Evolutionary conservation across 1,140 invertebrate species (phyloP).

Genomic region (Pseudomyrmex pallidus): DNA sequence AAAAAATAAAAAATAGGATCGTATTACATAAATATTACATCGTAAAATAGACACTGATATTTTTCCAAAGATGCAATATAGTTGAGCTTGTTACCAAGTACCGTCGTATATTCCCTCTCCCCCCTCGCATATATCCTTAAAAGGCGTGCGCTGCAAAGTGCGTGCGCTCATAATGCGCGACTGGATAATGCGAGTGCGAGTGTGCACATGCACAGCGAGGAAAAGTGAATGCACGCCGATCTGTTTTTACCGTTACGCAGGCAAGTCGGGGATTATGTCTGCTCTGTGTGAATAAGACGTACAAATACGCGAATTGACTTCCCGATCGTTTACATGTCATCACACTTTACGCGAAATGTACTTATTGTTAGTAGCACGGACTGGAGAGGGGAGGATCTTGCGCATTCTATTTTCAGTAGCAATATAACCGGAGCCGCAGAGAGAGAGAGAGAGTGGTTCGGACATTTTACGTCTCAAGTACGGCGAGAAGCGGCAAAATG

Average conservation of each 20-base stretch:
- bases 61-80: no score
- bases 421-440: background rate
- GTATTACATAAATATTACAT: background rate
- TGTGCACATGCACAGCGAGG: conserved; percentile 28
- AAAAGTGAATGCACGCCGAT: conserved; percentile 75
- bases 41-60: no score
- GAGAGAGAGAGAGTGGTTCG: background rate
- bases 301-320: conserved; percentile 68
- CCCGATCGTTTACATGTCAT: conserved; percentile 63
- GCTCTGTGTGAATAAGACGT: conserved; percentile 67
- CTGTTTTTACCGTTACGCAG: conserved; percentile 74
- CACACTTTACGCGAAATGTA: conserved; percentile 24
- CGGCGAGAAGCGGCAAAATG: background rate
- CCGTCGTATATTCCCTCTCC: background rate
- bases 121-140: conserved; percentile 35
- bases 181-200: conserved; percentile 27
- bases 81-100: conserved; percentile 9
- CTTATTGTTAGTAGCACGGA: no score
- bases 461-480: background rate
- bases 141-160: conserved; percentile 64
- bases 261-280: conserved; percentile 71
- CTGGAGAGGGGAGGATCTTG: background rate
- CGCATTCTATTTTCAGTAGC: conserved; percentile 36
- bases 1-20: background rate
- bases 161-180: conserved; percentile 38